Evolutionary conservation across 2,113 vertebrate species (phyloP).

Genomic region (Heterochromis multidens): DNA sequence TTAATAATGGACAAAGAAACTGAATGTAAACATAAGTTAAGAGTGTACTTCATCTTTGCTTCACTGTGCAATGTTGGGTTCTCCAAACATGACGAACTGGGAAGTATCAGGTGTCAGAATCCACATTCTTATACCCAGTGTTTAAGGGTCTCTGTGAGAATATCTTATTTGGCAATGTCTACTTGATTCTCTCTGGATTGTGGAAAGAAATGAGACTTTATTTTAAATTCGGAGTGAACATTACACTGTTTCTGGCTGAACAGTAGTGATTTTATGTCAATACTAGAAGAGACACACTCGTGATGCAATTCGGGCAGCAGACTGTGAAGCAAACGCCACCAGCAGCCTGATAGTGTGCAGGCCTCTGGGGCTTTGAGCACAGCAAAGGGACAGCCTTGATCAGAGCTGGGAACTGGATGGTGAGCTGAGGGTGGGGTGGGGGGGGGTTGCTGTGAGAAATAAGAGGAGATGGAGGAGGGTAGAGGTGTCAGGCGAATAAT

Average conservation of each 20-base stretch:
- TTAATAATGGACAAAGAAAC: background rate
- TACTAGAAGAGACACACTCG: background rate
- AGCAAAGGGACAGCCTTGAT: constrained; percentile 29
- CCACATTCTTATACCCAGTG: background rate
- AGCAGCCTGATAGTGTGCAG: constrained; percentile 15
- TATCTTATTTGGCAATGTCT: background rate
- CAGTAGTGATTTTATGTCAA: background rate
- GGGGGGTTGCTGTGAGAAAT: constrained; percentile 9
- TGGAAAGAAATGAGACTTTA: background rate
- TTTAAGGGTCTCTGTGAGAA: background rate
- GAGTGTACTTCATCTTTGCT: background rate
- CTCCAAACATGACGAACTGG: background rate
- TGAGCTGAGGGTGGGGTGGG: background rate
- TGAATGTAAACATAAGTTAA: background rate
- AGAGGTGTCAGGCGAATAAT: constrained; percentile 73
- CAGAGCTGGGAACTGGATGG: constrained; percentile 24
- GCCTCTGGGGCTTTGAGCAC: constrained; percentile 25
- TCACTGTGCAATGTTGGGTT: background rate
- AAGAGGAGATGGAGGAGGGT: constrained; percentile 49
- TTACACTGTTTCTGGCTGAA: background rate
- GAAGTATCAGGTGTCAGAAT: background rate
- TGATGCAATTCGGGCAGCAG: background rate
- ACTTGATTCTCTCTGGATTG: background rate
- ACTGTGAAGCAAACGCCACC: constrained; percentile 16
- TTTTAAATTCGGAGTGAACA: background rate